Evolutionary conservation across 92 coral and sea anemone genomes (phyloP).

Genomic region (Paramuricea clavata): DNA sequence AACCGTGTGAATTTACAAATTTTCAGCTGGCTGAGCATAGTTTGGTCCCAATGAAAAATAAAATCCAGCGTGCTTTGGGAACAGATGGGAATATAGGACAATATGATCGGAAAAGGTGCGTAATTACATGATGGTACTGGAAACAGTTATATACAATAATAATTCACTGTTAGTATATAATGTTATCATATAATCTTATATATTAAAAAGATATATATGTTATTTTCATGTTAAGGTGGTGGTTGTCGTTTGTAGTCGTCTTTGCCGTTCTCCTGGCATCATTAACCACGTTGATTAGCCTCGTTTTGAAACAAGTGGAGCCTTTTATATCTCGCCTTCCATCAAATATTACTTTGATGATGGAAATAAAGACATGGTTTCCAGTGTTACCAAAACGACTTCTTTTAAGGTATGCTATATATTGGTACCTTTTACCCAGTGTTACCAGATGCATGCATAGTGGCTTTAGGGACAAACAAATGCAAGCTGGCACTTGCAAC

Average conservation of each 20-base stretch:
- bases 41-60: constrained; percentile 65
- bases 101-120: constrained; percentile 73
- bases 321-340: background rate
- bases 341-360: background rate
- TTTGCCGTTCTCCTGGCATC: constrained; percentile 72
- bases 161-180: no score
- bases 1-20: constrained; percentile 4
- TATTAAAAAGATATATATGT: no score
- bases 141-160: no score
- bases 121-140: background rate
- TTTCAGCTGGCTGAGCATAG: constrained; percentile 58
- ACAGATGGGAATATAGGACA: constrained; percentile 66
- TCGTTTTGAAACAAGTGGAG: background rate
- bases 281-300: background rate
- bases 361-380: background rate
- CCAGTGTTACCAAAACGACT: constrained; percentile 1
- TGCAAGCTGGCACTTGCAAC: no score
- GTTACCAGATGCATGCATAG: background rate
- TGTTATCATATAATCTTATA: no score
- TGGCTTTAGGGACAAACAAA: no score
- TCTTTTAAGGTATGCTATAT: constrained; percentile 12
- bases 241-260: constrained; percentile 67
- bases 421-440: background rate
- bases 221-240: constrained; percentile 13
- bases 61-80: constrained; percentile 62